These are phyloP conservation scores for Drosophila willistoni DNA, from an alignment of 1,140 invertebrate genomes.

Conservation along the genomic window DNA sequence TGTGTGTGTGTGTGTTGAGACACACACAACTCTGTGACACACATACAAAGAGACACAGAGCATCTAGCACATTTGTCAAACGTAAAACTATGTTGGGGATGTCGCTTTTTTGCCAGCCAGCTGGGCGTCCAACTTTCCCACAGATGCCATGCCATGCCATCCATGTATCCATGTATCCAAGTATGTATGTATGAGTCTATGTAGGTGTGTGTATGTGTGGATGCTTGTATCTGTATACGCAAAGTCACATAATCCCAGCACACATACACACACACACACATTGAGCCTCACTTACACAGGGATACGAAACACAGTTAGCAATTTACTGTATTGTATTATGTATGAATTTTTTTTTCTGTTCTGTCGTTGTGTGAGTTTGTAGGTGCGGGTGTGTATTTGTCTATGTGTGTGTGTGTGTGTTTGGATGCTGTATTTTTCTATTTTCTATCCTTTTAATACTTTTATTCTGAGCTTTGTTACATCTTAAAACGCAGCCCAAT, in stretches of 20 bases:
- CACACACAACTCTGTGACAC: constrained; percentile 9
- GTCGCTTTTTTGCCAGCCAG: constrained; percentile 58
- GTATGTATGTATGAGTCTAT: constrained; percentile 8
- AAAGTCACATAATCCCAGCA: constrained; percentile 61
- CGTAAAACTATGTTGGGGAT: constrained; percentile 50
- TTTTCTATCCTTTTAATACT: constrained; percentile 35
- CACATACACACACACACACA: not conserved
- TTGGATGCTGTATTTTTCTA: constrained; percentile 39
- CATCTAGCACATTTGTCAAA: constrained; percentile 38
- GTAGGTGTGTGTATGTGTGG: constrained; percentile 12
- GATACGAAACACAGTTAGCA: constrained; percentile 53
- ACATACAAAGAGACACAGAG: constrained; percentile 18
- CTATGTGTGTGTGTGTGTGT: constrained; percentile 11
- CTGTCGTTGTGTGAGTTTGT: not conserved
- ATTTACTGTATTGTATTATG: constrained; percentile 64
- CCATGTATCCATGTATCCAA: constrained; percentile 21
- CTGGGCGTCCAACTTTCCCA: constrained; percentile 52
- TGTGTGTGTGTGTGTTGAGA: not conserved
- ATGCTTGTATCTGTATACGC: constrained; percentile 32
- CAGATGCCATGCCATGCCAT: constrained; percentile 15
- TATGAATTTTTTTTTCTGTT: constrained; percentile 43
- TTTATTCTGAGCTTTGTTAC: constrained; percentile 16
- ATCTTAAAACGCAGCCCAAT: not conserved
- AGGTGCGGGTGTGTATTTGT: not conserved
- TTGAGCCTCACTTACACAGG: constrained; percentile 1